phyloP scores from a whole-genome alignment of 1,140 invertebrate species.

The Ceratitis capitata region DNA sequence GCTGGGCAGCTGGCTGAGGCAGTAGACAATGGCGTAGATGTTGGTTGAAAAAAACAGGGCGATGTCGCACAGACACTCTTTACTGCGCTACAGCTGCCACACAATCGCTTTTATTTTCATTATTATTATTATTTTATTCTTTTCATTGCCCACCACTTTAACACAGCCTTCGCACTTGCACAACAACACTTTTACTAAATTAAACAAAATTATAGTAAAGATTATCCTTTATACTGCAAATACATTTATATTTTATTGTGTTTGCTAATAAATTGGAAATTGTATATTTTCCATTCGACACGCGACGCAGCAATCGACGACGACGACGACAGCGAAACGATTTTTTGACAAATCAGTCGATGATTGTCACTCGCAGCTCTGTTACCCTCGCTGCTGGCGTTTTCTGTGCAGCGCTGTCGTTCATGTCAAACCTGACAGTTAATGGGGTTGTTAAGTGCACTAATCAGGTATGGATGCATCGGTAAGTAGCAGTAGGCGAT shows the following conservation, averaged over 20 bases:
- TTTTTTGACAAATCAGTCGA: constrained; percentile 20
- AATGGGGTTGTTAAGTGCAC: not conserved
- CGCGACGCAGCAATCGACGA: constrained; percentile 21
- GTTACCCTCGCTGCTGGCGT: not conserved
- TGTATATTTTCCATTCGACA: constrained; percentile 4
- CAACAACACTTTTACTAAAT: not conserved
- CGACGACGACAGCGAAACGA: constrained; percentile 10
- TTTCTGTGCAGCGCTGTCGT: not conserved
- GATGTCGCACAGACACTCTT: constrained; percentile 5
- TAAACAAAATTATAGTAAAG: not conserved
- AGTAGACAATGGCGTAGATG: not conserved
- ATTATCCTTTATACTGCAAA: not conserved
- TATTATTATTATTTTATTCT: too few species aligned
- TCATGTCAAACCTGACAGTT: not conserved
- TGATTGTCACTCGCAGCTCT: not conserved
- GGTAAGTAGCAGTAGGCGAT: not conserved
- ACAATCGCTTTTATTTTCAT: not conserved
- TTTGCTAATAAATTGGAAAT: not conserved
- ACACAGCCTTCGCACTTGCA: not conserved
- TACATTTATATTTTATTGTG: constrained; percentile 1
- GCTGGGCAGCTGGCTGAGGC: not conserved
- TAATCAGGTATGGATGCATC: not conserved
- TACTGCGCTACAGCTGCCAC: constrained; percentile 17
- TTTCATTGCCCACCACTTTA: not conserved
- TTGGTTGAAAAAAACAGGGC: constrained; percentile 19